Percentiles rank a stretch among this genome's conserved stretches.
Conservation (phyloP, 2,113 vertebrate species). For the Phaethon lepturus region DNA sequence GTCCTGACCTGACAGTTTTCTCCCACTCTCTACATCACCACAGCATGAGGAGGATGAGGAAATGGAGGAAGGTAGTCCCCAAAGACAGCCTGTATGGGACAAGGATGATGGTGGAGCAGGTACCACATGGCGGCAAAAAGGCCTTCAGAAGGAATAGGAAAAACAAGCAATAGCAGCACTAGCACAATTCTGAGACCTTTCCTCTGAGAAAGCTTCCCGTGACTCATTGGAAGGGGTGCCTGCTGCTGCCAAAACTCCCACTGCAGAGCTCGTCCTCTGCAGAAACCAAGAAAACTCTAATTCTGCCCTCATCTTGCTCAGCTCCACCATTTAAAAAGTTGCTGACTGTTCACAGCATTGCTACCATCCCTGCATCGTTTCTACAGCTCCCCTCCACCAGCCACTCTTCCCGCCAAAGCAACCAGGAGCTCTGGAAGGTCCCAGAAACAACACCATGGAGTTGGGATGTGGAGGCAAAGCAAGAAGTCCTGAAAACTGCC, state of each 20-base stretch:
- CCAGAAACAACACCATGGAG: neutral
- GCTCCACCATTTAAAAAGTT: neutral
- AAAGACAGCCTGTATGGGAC: neutral
- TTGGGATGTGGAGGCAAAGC: neutral
- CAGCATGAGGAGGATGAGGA: neutral
- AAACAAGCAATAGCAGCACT: neutral
- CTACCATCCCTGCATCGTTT: neutral
- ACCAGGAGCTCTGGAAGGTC: neutral
- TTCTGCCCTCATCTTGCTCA: neutral
- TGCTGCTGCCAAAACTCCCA: slow-evolving; percentile 51
- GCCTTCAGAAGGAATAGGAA: neutral
- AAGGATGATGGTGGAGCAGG: neutral
- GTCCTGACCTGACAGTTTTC: neutral
- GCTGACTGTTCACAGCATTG: neutral
- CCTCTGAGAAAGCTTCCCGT: slow-evolving; percentile 7
- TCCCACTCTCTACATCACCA: neutral
- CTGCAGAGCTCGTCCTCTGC: slow-evolving; percentile 22
- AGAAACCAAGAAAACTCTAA: slow-evolving; percentile 32
- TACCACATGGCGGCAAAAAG: neutral
- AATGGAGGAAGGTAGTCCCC: neutral
- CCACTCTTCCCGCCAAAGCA: neutral
- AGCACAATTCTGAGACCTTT: neutral
- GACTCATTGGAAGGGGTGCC: slow-evolving; percentile 19
- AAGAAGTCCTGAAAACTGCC: neutral
- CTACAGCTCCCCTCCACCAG: neutral